A percentile compares a stretch with the other conserved stretches of the same genome.
These are phyloP conservation scores for Calephelis perditalis DNA, from an alignment of 2,888 invertebrate genomes.

Conservation along the genomic window DNA sequence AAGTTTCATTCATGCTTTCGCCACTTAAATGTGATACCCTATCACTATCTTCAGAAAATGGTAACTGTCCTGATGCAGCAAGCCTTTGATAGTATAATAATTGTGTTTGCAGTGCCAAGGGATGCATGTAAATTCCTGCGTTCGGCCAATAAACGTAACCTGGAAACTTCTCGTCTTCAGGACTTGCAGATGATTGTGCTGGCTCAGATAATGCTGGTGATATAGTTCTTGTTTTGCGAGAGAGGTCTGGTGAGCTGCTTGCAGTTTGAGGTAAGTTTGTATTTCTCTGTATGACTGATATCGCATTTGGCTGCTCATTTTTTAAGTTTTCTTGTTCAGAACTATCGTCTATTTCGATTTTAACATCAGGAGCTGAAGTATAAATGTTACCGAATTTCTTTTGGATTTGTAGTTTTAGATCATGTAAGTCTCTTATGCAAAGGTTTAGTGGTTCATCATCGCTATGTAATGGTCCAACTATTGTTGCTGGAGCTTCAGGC, in stretches of 20 bases:
- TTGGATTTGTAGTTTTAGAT: conserved; percentile 81
- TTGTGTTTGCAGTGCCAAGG: conserved; percentile 84
- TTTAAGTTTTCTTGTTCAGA: conserved; percentile 69
- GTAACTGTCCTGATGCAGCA: conserved; percentile 74
- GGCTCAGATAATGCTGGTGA: conserved; percentile 64
- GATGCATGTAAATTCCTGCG: conserved; percentile 84
- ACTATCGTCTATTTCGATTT: conserved; percentile 77
- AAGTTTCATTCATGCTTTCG: conserved; percentile 47
- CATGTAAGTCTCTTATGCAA: conserved; percentile 87
- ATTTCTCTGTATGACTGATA: conserved; percentile 68
- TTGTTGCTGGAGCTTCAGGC: conserved; percentile 54
- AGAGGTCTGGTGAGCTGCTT: conserved; percentile 63
- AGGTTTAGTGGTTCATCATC: conserved; percentile 89
- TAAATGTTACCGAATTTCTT: conserved; percentile 81
- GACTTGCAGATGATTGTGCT: conserved; percentile 53
- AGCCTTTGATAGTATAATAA: conserved; percentile 86
- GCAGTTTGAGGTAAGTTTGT: conserved; percentile 61
- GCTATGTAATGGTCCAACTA: conserved; percentile 51
- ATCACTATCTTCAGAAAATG: conserved; percentile 54
- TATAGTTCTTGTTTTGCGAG: conserved; percentile 44
- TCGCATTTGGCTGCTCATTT: conserved; percentile 60
- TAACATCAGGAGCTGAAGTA: conserved; percentile 75
- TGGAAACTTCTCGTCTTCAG: conserved; percentile 56
- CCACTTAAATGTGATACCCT: conserved; percentile 52
- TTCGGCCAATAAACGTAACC: conserved; percentile 85